Base-by-base conservation (phyloP, 2,113 vertebrate genomes). In the Ictidomys tridecemlineatus region DNA sequence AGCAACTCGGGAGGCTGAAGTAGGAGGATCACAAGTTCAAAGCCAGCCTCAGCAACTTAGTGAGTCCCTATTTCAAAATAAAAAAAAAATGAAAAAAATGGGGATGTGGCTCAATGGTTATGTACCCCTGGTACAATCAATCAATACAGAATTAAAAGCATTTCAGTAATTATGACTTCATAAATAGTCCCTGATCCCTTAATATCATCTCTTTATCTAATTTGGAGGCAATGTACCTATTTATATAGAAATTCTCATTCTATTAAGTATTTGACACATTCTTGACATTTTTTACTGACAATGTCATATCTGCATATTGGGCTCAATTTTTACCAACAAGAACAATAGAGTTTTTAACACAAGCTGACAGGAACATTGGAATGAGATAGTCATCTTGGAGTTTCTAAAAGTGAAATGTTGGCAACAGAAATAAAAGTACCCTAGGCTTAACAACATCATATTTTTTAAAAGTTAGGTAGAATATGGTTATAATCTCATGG, bases 401-500 rank as follows among this genome's bases (percentile, higher is more conserved):
- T 83, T 97, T 89, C 32, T 79, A 79, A 86, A 96, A 84, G 72
- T 96, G 24, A 95, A 88, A 28, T 74, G 32, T 69, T 90, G 65
- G 37, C 76, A 94, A 88, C 20, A 88, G 86, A 95, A 84, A 87
- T 65, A 90, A 92, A 82, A 39, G 16, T 70, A 72, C 5, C 20
- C 4, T 6, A 39, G 20, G 61, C 18, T 95, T 93, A 56, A 91
- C 30, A 87, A 53, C 30, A 30, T 42, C 9, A 56, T 93, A 51
- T 80, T 85, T 32, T 83, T 89, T 72, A 89, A 83, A 92, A 65
- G 24, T 78, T 24, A 79, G 2, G 69, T 48, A 83, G 63, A 87
- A 65, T 85, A 8, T 79, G 77, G 26, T 84, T 93, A 24, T 86
- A 92, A 88, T 76, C 32, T 95, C 84, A 93, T 51, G 48, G 70